Percentiles rank a stretch among this genome's conserved stretches.
phyloP scores from a whole-genome alignment of 2,888 invertebrate genomes.

The Baronia brevicornis region DNA sequence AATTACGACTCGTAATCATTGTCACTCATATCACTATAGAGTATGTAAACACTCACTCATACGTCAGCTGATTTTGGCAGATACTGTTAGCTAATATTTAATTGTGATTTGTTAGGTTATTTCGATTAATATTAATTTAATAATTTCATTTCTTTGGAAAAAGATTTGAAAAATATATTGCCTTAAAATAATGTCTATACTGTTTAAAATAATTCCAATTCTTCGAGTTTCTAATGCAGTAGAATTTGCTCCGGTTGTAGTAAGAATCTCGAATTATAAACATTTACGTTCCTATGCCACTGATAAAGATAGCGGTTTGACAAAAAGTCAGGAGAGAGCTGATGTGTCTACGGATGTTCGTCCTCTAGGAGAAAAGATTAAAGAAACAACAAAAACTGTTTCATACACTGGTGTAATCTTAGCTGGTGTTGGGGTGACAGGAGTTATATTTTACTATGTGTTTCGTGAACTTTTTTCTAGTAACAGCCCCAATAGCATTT shows the following conservation, averaged over 20 bases:
- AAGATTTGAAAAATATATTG: no score
- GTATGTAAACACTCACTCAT: no score
- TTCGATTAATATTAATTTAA: slow-evolving; percentile 1
- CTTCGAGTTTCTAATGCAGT: slow-evolving; percentile 35
- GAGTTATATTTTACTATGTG: slow-evolving; percentile 87
- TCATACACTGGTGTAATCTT: slow-evolving; percentile 90
- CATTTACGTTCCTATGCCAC: slow-evolving; percentile 41
- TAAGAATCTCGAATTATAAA: slow-evolving; percentile 30
- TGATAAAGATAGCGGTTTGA: slow-evolving; percentile 42
- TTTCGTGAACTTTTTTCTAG: slow-evolving; percentile 91
- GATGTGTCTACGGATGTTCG: slow-evolving; percentile 76
- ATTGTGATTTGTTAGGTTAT: slow-evolving; percentile 1
- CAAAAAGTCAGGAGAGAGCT: slow-evolving; percentile 49
- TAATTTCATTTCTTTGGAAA: no score
- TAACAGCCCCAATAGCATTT: slow-evolving; percentile 90
- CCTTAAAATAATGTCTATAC: slow-evolving; percentile 52
- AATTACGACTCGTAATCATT: no score
- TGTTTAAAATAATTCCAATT: slow-evolving; percentile 54
- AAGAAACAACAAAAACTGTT: slow-evolving; percentile 92
- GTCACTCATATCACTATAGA: no score
- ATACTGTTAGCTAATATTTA: neutral
- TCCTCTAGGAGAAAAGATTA: slow-evolving; percentile 84
- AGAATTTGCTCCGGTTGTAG: slow-evolving; percentile 32
- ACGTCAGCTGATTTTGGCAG: slow-evolving; percentile 6
- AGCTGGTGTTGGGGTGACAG: slow-evolving; percentile 87